These are phyloP conservation scores for Diadegma fenestrale DNA, from an alignment of 2,888 invertebrate species.

Conservation along the genomic window DNA sequence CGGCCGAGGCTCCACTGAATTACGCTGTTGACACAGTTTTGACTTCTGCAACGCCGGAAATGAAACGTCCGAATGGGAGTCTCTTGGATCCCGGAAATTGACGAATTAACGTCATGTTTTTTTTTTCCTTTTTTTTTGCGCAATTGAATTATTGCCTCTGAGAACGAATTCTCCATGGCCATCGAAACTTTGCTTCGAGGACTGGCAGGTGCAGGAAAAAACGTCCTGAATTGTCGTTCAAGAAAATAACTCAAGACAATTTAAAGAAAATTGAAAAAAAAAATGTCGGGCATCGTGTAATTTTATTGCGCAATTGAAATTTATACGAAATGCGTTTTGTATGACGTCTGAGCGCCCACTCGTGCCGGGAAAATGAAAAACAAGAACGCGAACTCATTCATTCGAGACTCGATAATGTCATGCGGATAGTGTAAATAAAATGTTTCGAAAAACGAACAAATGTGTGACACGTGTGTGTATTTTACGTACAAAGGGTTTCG, in stretches of 20 bases:
- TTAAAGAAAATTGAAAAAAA: neutral
- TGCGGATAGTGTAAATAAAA: neutral
- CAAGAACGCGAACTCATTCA: neutral
- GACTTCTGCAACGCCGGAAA: slow-evolving; percentile 20
- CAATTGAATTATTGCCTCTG: neutral
- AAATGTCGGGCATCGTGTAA: neutral
- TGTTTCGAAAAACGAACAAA: neutral
- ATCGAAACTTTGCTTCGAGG: neutral
- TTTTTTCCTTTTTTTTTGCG: neutral
- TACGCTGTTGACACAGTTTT: slow-evolving; percentile 2
- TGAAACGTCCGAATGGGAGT: neutral
- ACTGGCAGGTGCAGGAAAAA: neutral
- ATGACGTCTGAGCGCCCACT: neutral
- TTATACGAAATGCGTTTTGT: neutral
- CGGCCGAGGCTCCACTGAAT: neutral
- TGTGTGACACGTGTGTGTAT: neutral
- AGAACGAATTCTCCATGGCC: neutral
- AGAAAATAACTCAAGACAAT: neutral
- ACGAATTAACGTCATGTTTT: slow-evolving; percentile 3
- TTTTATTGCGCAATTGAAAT: neutral
- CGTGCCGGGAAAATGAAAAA: neutral
- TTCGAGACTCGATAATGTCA: neutral
- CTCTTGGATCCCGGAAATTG: slow-evolving; percentile 9
- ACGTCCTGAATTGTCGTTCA: neutral
- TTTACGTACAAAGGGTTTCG: neutral